Conservation (phyloP, 2,888 invertebrate species). For the Orthonychiurus folsomi region DNA sequence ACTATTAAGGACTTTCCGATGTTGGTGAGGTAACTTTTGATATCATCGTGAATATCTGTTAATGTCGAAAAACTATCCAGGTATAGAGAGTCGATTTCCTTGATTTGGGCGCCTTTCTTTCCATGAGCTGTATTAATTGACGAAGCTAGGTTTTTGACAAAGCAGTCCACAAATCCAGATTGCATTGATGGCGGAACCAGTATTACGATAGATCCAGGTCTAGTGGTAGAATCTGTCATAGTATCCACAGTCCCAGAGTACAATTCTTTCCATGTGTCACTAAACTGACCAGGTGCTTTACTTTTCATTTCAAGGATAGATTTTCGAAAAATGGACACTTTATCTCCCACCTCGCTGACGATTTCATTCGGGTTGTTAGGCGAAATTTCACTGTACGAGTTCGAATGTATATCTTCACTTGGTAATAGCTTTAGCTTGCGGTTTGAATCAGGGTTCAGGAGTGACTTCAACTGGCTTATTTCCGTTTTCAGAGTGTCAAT, state of each 20-base stretch:
- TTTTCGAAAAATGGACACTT: background rate
- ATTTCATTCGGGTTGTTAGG: no score
- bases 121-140: background rate
- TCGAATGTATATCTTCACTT: no score
- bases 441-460: no score
- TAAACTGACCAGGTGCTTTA: background rate
- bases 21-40: background rate
- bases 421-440: no score
- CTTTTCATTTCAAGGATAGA: background rate
- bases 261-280: background rate
- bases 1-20: conserved; percentile 5
- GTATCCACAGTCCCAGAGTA: background rate
- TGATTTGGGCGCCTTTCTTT: background rate
- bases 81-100: background rate
- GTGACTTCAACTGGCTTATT: no score
- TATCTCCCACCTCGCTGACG: no score
- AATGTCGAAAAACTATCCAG: background rate
- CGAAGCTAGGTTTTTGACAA: background rate
- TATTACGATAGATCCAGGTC: background rate
- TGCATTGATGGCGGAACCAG: background rate
- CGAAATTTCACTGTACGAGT: no score
- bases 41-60: background rate
- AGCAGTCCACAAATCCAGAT: background rate
- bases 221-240: background rate
- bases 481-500: no score